phyloP scores from a whole-genome alignment of 1,140 invertebrate genomes.

The Battus philenor region DNA sequence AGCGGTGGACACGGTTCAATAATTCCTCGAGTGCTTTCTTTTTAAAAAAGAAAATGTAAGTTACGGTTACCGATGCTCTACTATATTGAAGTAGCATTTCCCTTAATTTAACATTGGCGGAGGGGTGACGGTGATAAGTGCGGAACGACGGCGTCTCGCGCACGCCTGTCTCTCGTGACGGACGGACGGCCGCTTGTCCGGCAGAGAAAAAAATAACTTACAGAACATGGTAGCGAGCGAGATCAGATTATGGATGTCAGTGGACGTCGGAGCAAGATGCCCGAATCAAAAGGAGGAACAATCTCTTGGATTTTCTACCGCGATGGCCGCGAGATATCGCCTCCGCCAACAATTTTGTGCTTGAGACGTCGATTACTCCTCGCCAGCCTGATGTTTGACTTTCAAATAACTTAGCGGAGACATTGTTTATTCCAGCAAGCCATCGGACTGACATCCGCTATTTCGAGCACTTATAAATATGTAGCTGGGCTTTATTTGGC shows the following conservation, averaged over 20 bases:
- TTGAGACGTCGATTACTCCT: conserved; percentile 62
- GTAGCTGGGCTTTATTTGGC: conserved; percentile 48
- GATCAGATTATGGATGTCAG: conserved; percentile 24
- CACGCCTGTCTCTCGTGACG: conserved; percentile 47
- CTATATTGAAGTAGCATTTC: conserved; percentile 43
- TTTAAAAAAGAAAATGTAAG: conserved; percentile 28
- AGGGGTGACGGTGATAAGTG: conserved; percentile 51
- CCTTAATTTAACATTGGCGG: conserved; percentile 63
- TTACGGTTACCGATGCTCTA: conserved; percentile 36
- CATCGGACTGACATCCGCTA: conserved; percentile 42
- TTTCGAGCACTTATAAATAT: conserved; percentile 59
- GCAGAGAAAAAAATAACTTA: conserved; percentile 40
- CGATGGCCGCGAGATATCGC: conserved; percentile 39
- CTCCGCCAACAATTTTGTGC: conserved; percentile 48
- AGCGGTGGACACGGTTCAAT: conserved; percentile 26
- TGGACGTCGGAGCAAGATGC: conserved; percentile 31
- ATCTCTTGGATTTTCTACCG: conserved; percentile 35
- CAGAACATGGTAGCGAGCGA: conserved; percentile 34
- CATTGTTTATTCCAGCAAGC: conserved; percentile 51
- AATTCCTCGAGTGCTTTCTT: conserved; percentile 28
- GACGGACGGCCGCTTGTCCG: conserved; percentile 47
- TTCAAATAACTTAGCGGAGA: conserved; percentile 51
- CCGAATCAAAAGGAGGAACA: conserved; percentile 32
- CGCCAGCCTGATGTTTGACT: conserved; percentile 49
- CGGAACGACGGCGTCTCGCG: conserved; percentile 43